A percentile compares a stretch with the other conserved stretches of the same genome.
These are phyloP conservation scores for Arrhopalites spinosus DNA, from an alignment of 2,888 invertebrate genomes.

Conservation along the genomic window DNA sequence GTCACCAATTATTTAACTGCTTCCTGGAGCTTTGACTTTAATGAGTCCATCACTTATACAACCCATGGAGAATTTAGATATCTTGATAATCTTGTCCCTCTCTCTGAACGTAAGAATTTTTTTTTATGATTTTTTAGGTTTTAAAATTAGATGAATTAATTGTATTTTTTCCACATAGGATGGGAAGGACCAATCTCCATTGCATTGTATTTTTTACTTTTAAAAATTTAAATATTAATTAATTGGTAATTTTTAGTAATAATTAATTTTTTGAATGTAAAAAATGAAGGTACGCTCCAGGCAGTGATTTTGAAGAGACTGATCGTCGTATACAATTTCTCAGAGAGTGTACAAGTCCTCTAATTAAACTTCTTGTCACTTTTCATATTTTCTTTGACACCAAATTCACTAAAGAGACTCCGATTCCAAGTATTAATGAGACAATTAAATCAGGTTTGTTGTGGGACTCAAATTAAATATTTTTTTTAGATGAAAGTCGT, in stretches of 20 bases:
- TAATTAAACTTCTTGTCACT: conserved; percentile 78
- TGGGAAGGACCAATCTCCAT: too few relatives aligned
- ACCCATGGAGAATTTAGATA: conserved; percentile 91
- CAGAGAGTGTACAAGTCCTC: conserved; percentile 72
- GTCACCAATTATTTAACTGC: conserved; percentile 9
- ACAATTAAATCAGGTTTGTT: background rate
- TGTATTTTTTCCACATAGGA: too few relatives aligned
- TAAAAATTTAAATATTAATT: background rate
- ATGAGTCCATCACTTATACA: conserved; percentile 86
- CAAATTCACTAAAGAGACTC: conserved; percentile 57
- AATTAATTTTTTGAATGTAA: background rate
- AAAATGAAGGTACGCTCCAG: conserved; percentile 79
- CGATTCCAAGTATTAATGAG: background rate
- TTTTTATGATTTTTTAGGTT: background rate
- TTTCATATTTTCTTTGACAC: conserved; percentile 89
- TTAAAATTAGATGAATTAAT: background rate
- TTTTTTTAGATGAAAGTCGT: background rate
- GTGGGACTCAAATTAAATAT: too few relatives aligned
- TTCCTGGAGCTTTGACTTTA: conserved; percentile 64
- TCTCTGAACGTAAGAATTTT: conserved; percentile 76
- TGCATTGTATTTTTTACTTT: too few relatives aligned
- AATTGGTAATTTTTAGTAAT: background rate
- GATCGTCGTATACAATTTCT: conserved; percentile 80
- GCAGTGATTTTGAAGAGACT: conserved; percentile 77
- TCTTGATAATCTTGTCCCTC: conserved; percentile 82